These are phyloP conservation scores for Sinosuthora webbiana DNA, from an alignment of 2,113 vertebrate species.

Conservation along the genomic window DNA sequence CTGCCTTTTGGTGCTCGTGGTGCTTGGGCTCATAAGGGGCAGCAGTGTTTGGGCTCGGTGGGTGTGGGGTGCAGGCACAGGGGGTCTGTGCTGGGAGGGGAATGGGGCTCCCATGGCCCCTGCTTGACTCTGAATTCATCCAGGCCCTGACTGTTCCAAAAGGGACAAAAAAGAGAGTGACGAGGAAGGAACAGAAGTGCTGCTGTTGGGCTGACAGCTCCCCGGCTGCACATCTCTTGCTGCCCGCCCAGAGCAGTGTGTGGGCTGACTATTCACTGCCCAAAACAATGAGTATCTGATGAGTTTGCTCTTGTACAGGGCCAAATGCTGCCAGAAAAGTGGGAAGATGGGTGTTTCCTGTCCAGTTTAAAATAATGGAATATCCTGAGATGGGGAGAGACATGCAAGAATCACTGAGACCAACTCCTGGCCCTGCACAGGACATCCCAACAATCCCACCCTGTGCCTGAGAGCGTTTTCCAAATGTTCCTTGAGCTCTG, in stretches of 20 bases:
- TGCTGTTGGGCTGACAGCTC: not conserved
- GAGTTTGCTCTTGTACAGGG: not conserved
- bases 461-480: not conserved
- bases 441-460: not conserved
- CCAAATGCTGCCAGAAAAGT: not conserved
- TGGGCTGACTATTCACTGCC: not conserved
- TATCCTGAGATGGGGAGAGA: not conserved
- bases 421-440: not conserved
- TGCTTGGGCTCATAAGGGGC: not conserved
- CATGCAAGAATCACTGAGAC: not conserved
- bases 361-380: not conserved
- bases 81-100: not conserved
- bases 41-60: not conserved
- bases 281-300: not conserved
- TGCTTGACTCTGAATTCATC: not conserved
- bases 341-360: not conserved
- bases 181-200: not conserved
- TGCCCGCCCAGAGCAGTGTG: not conserved
- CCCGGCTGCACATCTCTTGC: not conserved
- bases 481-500: not conserved
- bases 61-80: not conserved
- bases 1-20: fast-evolving
- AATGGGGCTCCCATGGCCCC: not conserved
- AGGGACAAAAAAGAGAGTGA: not conserved
- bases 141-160: not conserved